phyloP scores from a whole-genome alignment of 1,140 invertebrate genomes.

The Psix sp. region DNA sequence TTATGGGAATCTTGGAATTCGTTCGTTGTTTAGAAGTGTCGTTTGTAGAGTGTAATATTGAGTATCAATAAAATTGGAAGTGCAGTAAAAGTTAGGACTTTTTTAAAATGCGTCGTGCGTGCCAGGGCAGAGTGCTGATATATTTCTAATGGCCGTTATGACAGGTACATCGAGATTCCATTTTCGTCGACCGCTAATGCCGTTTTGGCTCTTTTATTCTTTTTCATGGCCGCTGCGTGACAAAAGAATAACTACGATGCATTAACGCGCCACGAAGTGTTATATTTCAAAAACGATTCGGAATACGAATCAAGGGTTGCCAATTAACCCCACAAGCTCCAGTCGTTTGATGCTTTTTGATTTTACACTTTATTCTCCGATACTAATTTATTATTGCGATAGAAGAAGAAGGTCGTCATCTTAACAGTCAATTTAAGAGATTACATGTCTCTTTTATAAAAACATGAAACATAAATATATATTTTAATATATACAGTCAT shows the following conservation, averaged over 20 bases:
- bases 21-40: too few species aligned
- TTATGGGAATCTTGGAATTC: too few species aligned
- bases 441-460: too few species aligned
- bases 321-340: constrained; percentile 6
- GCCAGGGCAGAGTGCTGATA: constrained; percentile 27
- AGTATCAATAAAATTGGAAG: constrained; percentile 49
- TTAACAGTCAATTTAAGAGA: too few species aligned
- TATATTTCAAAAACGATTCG: constrained; percentile 16
- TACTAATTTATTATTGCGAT: too few species aligned
- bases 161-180: constrained; percentile 72
- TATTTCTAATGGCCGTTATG: constrained; percentile 69
- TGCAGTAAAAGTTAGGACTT: constrained; percentile 24
- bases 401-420: too few species aligned
- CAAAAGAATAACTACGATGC: constrained; percentile 37
- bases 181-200: constrained; percentile 65
- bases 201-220: constrained; percentile 54
- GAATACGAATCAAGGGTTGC: constrained; percentile 29
- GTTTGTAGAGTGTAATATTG: not conserved
- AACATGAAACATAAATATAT: too few species aligned
- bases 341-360: not conserved
- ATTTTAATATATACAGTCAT: too few species aligned
- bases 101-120: constrained; percentile 53
- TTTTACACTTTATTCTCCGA: too few species aligned
- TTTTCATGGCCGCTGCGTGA: constrained; percentile 53
- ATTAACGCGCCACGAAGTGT: constrained; percentile 25